A percentile compares a stretch with the other conserved stretches of the same genome.
phyloP scores from a whole-genome alignment of 2,113 vertebrate species.

The Bubo blakistoni region DNA sequence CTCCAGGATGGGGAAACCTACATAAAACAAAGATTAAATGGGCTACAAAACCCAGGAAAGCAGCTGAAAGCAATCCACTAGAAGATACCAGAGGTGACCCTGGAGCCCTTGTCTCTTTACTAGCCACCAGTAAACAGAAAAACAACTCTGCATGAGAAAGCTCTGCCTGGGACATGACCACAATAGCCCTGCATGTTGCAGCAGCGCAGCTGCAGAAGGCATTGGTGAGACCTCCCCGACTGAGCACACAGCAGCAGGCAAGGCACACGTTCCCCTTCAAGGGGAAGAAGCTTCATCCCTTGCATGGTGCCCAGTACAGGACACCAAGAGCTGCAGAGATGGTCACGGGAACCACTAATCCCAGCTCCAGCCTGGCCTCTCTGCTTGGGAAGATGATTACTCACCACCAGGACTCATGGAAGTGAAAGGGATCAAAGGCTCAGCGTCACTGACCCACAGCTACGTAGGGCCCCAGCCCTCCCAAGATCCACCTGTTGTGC shows the following conservation, averaged over 20 bases:
- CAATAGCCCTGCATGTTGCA: background rate
- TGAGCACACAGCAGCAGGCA: background rate
- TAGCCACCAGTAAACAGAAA: background rate
- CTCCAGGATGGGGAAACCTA: background rate
- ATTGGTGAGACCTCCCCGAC: background rate
- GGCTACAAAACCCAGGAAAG: background rate
- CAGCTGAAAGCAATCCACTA: background rate
- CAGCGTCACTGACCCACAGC: fast-evolving
- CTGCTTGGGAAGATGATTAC: background rate
- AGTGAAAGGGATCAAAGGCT: background rate
- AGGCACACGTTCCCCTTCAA: background rate
- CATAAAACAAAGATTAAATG: background rate
- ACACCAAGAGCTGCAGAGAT: background rate
- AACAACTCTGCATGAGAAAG: background rate
- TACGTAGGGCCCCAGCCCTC: fast-evolving
- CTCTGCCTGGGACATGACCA: background rate
- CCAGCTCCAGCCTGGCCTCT: background rate
- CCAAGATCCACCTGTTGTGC: background rate
- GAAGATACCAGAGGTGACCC: background rate
- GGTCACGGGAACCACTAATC: background rate
- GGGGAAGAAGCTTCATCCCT: background rate
- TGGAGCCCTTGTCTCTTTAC: background rate
- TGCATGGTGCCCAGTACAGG: background rate
- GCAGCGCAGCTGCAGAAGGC: background rate
- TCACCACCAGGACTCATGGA: background rate